A percentile compares a stretch with the other conserved stretches of the same genome.
phyloP scores from a whole-genome alignment of 1,140 invertebrate species.

The Heliconius himera region DNA sequence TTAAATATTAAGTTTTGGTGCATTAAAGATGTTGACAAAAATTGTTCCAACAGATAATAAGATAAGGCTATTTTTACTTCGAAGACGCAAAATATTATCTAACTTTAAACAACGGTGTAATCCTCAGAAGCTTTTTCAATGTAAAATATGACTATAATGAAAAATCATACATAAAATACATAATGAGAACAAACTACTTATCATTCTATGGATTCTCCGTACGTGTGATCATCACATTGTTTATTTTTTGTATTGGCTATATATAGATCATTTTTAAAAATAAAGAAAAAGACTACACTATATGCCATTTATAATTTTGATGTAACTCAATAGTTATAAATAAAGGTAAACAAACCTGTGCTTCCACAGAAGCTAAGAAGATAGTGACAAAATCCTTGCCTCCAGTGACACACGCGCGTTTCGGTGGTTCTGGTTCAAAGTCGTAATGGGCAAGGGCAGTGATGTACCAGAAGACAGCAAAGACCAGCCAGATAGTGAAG shows the following conservation, averaged over 20 bases:
- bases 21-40: background rate
- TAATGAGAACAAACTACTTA: constrained; percentile 34
- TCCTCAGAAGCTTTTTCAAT: background rate
- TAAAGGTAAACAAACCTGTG: constrained; percentile 56
- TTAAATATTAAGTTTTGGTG: background rate
- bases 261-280: background rate
- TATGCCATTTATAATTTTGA: too few species aligned
- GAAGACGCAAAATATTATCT: constrained; percentile 1
- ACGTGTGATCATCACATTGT: too few species aligned
- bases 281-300: background rate
- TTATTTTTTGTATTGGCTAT: too few species aligned
- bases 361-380: constrained; percentile 73
- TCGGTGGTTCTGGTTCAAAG: constrained; percentile 71
- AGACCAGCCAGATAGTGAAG: constrained; percentile 73
- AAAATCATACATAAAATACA: background rate
- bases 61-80: constrained; percentile 7
- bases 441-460: constrained; percentile 72
- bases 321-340: background rate
- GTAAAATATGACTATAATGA: background rate
- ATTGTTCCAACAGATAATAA: background rate
- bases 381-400: constrained; percentile 74
- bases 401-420: constrained; percentile 63
- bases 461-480: constrained; percentile 77
- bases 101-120: background rate
- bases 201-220: too few species aligned